These are phyloP conservation scores for Pollenia angustigena DNA, from an alignment of 2,888 invertebrate genomes.

Conservation along the genomic window DNA sequence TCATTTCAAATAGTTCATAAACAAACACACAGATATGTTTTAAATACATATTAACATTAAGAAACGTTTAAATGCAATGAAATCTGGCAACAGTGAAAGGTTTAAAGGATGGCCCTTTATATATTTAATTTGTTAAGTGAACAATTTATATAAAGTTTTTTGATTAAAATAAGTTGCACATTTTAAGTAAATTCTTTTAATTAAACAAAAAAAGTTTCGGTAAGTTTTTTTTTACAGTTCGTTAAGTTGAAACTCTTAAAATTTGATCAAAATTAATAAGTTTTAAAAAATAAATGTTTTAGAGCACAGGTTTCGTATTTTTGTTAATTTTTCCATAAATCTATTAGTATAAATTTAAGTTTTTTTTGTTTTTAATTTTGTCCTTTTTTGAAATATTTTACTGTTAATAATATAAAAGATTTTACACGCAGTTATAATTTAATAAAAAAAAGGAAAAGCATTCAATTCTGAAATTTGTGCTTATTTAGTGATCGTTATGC, in stretches of 20 bases:
- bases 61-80: slow-evolving; percentile 55
- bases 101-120: not conserved
- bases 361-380: not conserved
- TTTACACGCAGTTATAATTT: slow-evolving; percentile 17
- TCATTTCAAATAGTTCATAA: not conserved
- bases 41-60: slow-evolving; percentile 12
- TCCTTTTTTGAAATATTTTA: not conserved
- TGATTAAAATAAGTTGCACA: too few species aligned
- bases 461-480: slow-evolving; percentile 42
- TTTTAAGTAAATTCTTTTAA: too few species aligned
- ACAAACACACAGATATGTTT: not conserved
- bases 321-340: too few species aligned
- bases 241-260: too few species aligned
- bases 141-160: not conserved
- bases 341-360: not conserved
- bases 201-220: too few species aligned
- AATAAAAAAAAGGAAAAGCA: slow-evolving; percentile 19
- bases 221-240: too few species aligned
- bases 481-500: slow-evolving; percentile 35
- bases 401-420: slow-evolving; percentile 19
- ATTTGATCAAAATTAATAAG: too few species aligned
- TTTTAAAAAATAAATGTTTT: not conserved
- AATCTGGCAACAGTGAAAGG: slow-evolving; percentile 18
- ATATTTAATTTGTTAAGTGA: not conserved
- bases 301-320: too few species aligned